These are phyloP conservation scores for Enteromius anoplus DNA, from an alignment of 2,797 vertebrate genomes.

Conservation along the genomic window DNA sequence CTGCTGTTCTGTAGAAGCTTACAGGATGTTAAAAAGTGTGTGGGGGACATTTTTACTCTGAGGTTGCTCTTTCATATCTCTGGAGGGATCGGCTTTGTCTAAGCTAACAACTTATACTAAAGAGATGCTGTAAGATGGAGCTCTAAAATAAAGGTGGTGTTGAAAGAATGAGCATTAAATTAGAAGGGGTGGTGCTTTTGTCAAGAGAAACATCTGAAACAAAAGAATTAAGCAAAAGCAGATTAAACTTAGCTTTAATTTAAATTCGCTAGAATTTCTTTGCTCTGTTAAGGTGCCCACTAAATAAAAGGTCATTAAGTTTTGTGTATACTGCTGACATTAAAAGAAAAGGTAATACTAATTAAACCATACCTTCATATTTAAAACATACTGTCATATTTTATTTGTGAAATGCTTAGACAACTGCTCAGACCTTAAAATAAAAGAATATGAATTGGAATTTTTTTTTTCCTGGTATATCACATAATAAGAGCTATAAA, in stretches of 20 bases:
- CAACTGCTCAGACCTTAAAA: too few relatives aligned
- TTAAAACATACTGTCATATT: not conserved
- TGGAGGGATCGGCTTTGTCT: slow-evolving; percentile 17
- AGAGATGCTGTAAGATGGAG: not conserved
- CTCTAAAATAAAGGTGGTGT: not conserved
- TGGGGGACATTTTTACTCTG: not conserved
- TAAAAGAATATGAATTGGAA: too few relatives aligned
- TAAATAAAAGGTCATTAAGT: not conserved
- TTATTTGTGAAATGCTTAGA: not conserved
- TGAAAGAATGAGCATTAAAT: not conserved
- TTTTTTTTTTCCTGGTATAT: too few relatives aligned
- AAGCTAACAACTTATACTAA: slow-evolving; percentile 37
- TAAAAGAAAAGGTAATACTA: not conserved
- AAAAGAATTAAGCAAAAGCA: not conserved
- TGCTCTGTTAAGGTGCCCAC: not conserved
- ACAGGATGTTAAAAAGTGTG: not conserved
- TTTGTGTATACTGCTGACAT: not conserved
- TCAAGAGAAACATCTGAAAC: not conserved
- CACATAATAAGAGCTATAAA: not conserved
- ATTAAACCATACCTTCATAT: not conserved
- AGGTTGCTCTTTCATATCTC: not conserved
- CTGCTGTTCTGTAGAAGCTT: not conserved
- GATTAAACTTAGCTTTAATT: too few relatives aligned
- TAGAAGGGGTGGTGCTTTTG: not conserved
- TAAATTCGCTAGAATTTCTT: too few relatives aligned